Conservation (phyloP, 2,888 invertebrate genomes). For the Stictocephala bisonia region DNA sequence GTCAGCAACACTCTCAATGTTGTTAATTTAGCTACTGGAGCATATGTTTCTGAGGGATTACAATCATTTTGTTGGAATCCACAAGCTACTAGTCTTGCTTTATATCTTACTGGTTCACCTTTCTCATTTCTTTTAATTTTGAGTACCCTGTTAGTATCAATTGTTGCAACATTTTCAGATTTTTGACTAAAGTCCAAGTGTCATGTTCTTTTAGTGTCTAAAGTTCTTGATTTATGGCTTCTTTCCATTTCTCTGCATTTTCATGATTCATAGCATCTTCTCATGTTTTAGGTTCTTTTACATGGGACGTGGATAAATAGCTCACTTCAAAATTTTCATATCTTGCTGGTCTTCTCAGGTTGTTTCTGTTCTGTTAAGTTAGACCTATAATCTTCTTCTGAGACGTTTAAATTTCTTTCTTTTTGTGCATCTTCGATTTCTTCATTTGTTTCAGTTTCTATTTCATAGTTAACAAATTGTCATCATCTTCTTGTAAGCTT, state of each 20-base stretch:
- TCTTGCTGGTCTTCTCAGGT: not conserved
- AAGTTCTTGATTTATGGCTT: not conserved
- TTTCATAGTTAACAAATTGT: not conserved
- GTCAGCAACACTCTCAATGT: not conserved
- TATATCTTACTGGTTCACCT: not conserved
- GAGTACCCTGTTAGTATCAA: not conserved
- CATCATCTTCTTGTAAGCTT: not conserved
- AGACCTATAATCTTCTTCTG: not conserved
- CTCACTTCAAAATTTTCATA: not conserved
- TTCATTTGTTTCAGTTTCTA: not conserved
- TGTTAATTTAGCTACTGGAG: not conserved
- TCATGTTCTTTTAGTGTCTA: no score
- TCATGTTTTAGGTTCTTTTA: not conserved
- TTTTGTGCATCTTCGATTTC: not conserved
- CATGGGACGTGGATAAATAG: not conserved
- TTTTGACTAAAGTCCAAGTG: not conserved
- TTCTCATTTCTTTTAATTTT: not conserved
- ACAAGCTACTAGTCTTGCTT: not conserved
- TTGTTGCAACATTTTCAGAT: no score
- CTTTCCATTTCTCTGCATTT: not conserved
- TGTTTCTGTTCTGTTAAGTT: not conserved
- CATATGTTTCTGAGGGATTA: not conserved
- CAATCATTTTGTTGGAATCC: no score
- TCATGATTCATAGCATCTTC: not conserved
- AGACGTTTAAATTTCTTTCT: not conserved